phyloP scores from a whole-genome alignment of 2,113 vertebrate genomes.

The Himantopus leucocephalus region DNA sequence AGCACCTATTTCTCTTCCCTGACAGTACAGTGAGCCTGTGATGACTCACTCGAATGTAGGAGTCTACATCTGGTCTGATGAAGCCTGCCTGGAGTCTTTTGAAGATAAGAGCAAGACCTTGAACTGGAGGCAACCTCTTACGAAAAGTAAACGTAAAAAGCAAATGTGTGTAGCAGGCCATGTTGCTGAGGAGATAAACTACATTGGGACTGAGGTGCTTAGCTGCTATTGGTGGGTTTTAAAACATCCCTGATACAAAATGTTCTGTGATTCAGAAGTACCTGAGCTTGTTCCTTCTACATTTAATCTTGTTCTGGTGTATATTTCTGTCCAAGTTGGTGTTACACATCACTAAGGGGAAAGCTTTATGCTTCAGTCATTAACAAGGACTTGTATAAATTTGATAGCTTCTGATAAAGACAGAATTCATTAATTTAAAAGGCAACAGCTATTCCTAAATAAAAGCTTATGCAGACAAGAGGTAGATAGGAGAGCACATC shows the following conservation, averaged over 20 bases:
- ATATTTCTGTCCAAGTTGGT: neutral
- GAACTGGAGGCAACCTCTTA: neutral
- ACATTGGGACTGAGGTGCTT: neutral
- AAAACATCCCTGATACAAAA: neutral
- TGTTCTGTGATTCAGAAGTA: neutral
- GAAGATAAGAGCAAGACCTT: neutral
- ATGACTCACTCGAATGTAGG: slow-evolving; percentile 42
- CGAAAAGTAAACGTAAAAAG: neutral
- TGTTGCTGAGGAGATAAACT: neutral
- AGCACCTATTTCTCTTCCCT: slow-evolving; percentile 24
- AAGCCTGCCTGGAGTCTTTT: neutral
- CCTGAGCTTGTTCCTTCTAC: neutral
- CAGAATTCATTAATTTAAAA: neutral
- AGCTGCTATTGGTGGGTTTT: neutral
- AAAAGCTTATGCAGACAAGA: neutral
- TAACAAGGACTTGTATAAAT: neutral
- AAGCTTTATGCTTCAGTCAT: neutral
- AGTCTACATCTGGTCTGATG: slow-evolving; percentile 9
- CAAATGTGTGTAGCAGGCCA: neutral
- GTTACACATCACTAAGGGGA: neutral
- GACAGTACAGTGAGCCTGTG: neutral
- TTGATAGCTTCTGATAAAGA: neutral
- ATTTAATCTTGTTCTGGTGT: neutral
- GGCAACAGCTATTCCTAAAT: neutral
- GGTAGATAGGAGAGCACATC: rapidly evolving